phyloP scores from a whole-genome alignment of 2,113 vertebrate genomes.

The Natator depressus region DNA sequence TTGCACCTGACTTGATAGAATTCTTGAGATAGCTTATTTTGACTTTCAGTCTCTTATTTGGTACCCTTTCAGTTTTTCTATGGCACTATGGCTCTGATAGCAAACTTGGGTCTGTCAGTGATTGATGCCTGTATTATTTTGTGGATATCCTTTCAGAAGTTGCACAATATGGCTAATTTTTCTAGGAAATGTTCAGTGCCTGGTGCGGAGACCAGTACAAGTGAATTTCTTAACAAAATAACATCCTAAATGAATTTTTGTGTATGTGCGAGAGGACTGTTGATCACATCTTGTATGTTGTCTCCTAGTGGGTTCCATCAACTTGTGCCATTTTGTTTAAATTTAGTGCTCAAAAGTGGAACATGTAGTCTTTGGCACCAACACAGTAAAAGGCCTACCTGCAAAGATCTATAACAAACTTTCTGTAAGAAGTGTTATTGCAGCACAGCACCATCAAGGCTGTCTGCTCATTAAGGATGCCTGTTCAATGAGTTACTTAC shows the following conservation, averaged over 20 bases:
- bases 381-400: neutral
- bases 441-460: neutral
- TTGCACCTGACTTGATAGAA: neutral
- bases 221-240: neutral
- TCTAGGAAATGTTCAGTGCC: neutral
- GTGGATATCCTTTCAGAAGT: conserved; percentile 95
- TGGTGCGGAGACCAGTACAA: neutral
- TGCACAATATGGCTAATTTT: neutral
- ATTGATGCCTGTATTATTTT: conserved; percentile 96
- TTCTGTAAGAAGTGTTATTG: neutral
- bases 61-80: conserved; percentile 87
- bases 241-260: neutral
- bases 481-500: neutral
- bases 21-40: conserved; percentile 26
- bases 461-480: neutral
- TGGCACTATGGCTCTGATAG: conserved; percentile 86
- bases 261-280: neutral
- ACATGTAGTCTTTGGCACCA: neutral
- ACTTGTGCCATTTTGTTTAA: neutral
- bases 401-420: neutral
- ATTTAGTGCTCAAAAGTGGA: neutral
- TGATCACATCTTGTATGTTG: neutral
- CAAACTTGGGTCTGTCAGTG: conserved; percentile 91
- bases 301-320: neutral
- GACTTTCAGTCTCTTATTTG: conserved; percentile 47